These are phyloP conservation scores for Philotrypesis tridentata DNA, from an alignment of 1,140 invertebrate species.

Conservation along the genomic window DNA sequence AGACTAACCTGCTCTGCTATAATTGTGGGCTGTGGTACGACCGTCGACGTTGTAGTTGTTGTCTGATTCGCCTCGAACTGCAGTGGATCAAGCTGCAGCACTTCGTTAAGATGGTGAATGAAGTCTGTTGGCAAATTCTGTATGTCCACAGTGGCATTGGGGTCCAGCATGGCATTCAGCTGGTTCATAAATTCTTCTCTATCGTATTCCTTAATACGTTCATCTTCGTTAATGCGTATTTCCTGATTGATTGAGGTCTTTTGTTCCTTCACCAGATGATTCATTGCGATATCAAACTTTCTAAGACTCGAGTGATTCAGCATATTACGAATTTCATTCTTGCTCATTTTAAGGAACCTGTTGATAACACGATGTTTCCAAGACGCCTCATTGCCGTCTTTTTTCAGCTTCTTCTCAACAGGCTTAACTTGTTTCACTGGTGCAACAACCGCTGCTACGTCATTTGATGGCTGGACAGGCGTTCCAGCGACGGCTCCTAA, in stretches of 20 bases:
- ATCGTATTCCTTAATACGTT: slow-evolving; percentile 65
- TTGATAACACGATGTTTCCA: slow-evolving; percentile 71
- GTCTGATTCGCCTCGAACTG: slow-evolving; percentile 19
- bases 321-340: slow-evolving; percentile 71
- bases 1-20: not conserved
- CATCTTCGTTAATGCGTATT: slow-evolving; percentile 65
- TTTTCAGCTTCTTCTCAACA: not conserved
- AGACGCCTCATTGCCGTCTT: slow-evolving; percentile 48
- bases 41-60: slow-evolving; percentile 20
- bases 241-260: slow-evolving; percentile 62
- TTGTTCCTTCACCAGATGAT: slow-evolving; percentile 69
- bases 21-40: not conserved
- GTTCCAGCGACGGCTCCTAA: not conserved
- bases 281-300: slow-evolving; percentile 71
- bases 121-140: slow-evolving; percentile 69
- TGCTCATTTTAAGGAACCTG: slow-evolving; percentile 71
- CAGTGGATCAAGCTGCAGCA: slow-evolving; percentile 66
- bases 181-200: slow-evolving; percentile 71
- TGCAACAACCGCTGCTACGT: not conserved
- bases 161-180: slow-evolving; percentile 68
- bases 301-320: slow-evolving; percentile 70
- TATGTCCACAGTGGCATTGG: slow-evolving; percentile 65
- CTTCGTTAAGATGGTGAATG: slow-evolving; percentile 69
- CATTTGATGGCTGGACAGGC: not conserved
- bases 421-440: not conserved